Evolutionary conservation across 2,113 vertebrate genomes (phyloP), one percentile per base, ranked within the genome.

Genomic region (Prunella fulvescens): DNA sequence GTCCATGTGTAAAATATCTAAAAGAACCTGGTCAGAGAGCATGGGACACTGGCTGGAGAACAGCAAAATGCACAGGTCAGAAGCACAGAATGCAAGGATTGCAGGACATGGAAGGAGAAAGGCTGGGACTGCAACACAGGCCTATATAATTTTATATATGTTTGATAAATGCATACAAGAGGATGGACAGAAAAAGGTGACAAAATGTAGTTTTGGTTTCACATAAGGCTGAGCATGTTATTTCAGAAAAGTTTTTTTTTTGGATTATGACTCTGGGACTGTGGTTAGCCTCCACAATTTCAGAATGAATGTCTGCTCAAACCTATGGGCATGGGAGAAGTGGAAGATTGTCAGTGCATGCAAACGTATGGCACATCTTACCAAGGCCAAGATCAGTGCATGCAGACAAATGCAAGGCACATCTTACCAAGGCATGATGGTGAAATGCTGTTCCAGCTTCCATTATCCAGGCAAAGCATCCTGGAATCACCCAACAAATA

Each of bases 401-500:
- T 14, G 24, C 22, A 48, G 40, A 11, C 44, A 76, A 31, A 26
- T 4, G 6, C 54, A 51, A 7, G 23, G 47, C 18, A 66, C 12
- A 31, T 92, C 97, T 97, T 98, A 99, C 99, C 99, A 16, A 99
- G 98, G 90, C 99, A 99, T 39, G 98, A 98, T 1, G 99, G 99
- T 6, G 98, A 97, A 92, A 98, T 98, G 82, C 98, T 98, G 92
- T 97, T 98, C 99, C 99, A 99, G 93, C 97, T 98, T 62, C 99
- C 99, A 7, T 97, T 98, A 96, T 99, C 99, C 53, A 96, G 93
- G 93, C 99, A 99, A 88, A 98, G 98, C 97, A 99, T 98, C 84
- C 98, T 99, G 48, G 98, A 98, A 64, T 99, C 99, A 0, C 99
- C 99, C 93, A 99, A 95, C 92, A 99, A 96, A 94, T 99, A 99